Percentiles rank a stretch among this genome's conserved stretches.
phyloP scores from a whole-genome alignment of 2,888 invertebrate species.

The Oegoconia quadripuncta region DNA sequence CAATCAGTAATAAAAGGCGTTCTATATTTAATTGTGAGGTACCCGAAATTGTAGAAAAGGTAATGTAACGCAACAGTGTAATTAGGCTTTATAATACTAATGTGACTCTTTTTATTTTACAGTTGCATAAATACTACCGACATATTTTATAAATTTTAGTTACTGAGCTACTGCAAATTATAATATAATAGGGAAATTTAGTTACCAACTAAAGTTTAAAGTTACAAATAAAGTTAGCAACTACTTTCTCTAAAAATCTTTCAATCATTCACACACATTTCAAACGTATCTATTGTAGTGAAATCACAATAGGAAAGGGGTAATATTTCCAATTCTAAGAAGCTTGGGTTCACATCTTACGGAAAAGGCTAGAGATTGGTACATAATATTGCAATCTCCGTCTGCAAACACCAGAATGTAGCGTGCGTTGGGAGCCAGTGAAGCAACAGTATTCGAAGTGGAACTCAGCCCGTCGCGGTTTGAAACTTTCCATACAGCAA shows the following conservation, averaged over 20 bases:
- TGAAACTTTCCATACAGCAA: conserved; percentile 64
- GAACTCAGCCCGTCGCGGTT: conserved; percentile 48
- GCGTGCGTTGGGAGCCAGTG: conserved; percentile 56
- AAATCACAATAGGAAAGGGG: conserved; percentile 37
- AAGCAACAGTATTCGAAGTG: conserved; percentile 23
- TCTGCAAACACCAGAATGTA: conserved; percentile 49
- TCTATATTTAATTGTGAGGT: no score
- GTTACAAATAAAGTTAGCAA: no score
- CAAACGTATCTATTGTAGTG: no score
- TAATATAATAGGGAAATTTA: not conserved
- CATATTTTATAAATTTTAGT: not conserved
- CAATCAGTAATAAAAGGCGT: no score
- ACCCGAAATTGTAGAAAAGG: no score
- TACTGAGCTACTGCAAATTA: not conserved
- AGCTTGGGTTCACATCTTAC: conserved; percentile 39
- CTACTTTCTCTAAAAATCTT: no score
- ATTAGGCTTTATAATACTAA: no score
- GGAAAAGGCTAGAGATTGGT: conserved; percentile 58
- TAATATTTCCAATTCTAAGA: conserved; percentile 56
- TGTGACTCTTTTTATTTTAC: no score
- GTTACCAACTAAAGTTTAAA: no score
- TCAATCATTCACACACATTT: no score
- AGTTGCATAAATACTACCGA: no score
- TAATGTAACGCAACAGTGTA: no score
- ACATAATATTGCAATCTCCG: conserved; percentile 74